Evolutionary conservation across 2,888 invertebrate genomes (phyloP), one percentile per base, ranked within the genome.

Genomic region (Entomobrya proxima): DNA sequence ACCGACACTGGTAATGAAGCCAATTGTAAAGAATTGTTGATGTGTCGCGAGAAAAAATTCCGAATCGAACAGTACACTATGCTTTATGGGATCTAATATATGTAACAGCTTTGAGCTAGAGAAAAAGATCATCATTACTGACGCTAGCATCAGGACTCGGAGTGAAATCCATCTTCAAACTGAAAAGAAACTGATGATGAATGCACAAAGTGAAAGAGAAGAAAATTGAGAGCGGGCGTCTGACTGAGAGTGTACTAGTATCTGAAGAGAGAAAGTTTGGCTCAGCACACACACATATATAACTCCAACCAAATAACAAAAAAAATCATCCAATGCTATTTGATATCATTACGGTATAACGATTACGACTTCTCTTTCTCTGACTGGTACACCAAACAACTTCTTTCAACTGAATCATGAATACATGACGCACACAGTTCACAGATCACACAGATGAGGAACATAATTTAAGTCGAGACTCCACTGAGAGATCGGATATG

Each of bases 181-280:
- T 32, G 35, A 76, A 83, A 83, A 75, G 83, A 83, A 83, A 83
- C 67, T 83, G 83, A 83, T 83, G 83, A 83, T 83, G 76, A 76
- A 83, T 83, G 83, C 83, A 76, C 24, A 83, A 83, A 40, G 55
- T 76, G 64, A 52, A 52, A 75, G 64, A 30, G 21, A 61, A 37
- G 61, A 82, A 82, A 74, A 75, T 13, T 18, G 61, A 24, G 35
- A 79, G 24, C 6, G 55, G 55, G 30, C 13, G 35, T 81, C 47
- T 40, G 35, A 15, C 2, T 9, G 15, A 55, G 21, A 7, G 7
- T 2, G 13, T 13, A 47, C n/a, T 7, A 13, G 47, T 47, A 15
- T 47, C n/a, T 47, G 11, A 47, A 15, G 11, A 15, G 15, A 55
- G n/a, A 74, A 74, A 30, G 27, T 74, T 74, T 47, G 74, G 18